Evolutionary conservation across 2,797 vertebrate species (phyloP), one percentile per base, ranked within the genome.

Genomic region (Typhlichthys eigenmanni): DNA sequence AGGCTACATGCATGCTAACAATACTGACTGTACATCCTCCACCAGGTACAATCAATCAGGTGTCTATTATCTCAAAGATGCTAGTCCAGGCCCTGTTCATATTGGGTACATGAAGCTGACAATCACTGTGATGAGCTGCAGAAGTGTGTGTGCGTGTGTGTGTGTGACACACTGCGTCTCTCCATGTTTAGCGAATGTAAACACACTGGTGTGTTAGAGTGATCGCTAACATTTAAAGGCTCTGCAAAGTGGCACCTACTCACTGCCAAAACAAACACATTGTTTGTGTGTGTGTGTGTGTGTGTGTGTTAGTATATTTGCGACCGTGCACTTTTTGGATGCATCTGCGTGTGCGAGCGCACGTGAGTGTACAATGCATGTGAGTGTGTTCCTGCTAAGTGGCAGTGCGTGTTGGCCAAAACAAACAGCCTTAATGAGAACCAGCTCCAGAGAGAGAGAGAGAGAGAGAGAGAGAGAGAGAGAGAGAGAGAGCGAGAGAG

Each of bases 391-490:
- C 72, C 85, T 83, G 84, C 85, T 91, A 90, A 92, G 92, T 92
- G 88, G 85, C 89, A 87, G 85, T 74, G 76, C 79, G 79, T 74
- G 65, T 55, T 71, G 57, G 92, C 92, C 91, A 93, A 93, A 88
- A 89, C 87, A 92, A 93, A 92, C 87, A 93, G 65, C 53, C 72
- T 78, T 93, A 92, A 93, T 93, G 91, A 93, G 90, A 89, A 91
- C 85, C 90, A 93, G 91, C 88, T 91, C 76, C 85, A 78, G 88
- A 85, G 81, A 87, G 65, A 78, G 80, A 66, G 64, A 76, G 67
- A 0, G 79, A 74, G 49, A 65, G 47, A 49, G 62, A 13, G 50
- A 6, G 13, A n/a, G 8, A 54, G 55, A 38, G 62, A 19, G 11
- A 11, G 17, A 7, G 49, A 3, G 49, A 47, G 55, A 29, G 61